Evolutionary conservation across 2,888 invertebrate genomes (phyloP).

Genomic region (Phlogophora meticulosa): DNA sequence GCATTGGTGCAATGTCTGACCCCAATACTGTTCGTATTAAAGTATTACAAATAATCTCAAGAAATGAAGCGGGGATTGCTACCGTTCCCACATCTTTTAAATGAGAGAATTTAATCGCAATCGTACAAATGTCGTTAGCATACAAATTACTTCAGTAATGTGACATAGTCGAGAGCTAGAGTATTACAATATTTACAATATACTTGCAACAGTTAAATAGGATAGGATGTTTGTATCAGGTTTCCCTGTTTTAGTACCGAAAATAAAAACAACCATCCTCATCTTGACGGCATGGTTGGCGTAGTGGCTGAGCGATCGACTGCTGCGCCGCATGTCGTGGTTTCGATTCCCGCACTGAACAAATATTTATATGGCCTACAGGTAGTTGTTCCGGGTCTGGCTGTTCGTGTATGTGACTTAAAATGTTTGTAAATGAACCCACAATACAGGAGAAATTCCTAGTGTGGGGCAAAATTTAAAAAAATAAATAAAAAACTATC

Average conservation of each 20-base stretch:
- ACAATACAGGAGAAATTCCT: no score
- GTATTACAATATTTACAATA: constrained; percentile 13
- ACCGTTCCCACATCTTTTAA: constrained; percentile 48
- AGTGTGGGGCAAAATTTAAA: no score
- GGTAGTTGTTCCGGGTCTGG: no score
- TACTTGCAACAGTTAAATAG: neutral
- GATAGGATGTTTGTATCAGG: neutral
- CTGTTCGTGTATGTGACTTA: no score
- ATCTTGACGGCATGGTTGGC: no score
- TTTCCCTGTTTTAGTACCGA: neutral
- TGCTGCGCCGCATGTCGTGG: no score
- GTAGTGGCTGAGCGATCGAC: no score
- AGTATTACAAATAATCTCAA: constrained; percentile 27
- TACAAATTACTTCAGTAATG: constrained; percentile 28
- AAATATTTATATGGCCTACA: no score
- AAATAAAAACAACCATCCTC: neutral
- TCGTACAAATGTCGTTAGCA: constrained; percentile 45
- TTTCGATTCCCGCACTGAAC: no score
- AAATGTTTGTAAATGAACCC: no score
- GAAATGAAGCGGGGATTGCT: constrained; percentile 41
- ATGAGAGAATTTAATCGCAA: constrained; percentile 33
- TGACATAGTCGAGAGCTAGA: neutral
- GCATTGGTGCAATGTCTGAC: constrained; percentile 44
- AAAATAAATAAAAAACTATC: no score
- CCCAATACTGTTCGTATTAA: constrained; percentile 32